These are phyloP conservation scores for Heterodera filipjevi DNA, from an alignment of 2,888 invertebrate species.

Conservation along the genomic window DNA sequence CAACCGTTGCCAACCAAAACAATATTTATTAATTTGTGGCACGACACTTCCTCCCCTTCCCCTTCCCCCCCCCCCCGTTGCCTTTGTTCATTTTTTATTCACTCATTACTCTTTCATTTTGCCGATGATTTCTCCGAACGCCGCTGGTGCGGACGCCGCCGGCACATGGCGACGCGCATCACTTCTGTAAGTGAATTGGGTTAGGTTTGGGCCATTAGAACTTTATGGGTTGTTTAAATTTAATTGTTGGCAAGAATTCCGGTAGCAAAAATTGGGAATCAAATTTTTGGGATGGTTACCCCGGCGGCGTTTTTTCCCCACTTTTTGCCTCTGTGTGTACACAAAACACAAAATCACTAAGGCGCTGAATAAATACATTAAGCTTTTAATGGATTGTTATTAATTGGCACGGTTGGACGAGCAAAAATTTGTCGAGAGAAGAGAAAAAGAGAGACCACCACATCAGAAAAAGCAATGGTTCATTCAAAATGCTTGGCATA, in stretches of 20 bases:
- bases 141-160: background rate
- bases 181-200: background rate
- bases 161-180: slow-evolving; percentile 17
- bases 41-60: background rate
- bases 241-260: no score
- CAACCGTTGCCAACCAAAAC: background rate
- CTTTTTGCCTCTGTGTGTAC: no score
- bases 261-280: background rate
- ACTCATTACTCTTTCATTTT: background rate
- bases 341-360: no score
- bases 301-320: no score
- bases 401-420: background rate
- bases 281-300: background rate
- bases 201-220: background rate
- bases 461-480: background rate
- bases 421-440: background rate
- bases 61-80: background rate
- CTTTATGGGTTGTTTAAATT: no score
- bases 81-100: background rate
- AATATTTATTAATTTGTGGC: background rate
- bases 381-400: background rate
- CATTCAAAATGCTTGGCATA: no score
- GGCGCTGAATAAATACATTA: background rate
- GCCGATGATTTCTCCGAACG: slow-evolving; percentile 8
- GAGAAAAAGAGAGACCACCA: background rate